Base-by-base conservation (phyloP, 1,140 invertebrate species). In the Psix sp. region DNA sequence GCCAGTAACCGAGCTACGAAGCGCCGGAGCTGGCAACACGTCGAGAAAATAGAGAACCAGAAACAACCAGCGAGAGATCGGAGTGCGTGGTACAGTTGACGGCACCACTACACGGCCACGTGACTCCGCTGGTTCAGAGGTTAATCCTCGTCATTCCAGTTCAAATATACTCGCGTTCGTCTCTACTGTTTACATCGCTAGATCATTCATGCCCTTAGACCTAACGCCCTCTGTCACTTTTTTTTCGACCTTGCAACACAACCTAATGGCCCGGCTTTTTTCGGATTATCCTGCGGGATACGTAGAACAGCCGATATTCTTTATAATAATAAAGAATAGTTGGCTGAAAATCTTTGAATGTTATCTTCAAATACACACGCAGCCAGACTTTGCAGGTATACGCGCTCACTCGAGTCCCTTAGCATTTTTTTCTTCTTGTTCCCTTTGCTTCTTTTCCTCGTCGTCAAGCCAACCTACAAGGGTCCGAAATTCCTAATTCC, bases 401-500 rank as follows among this genome's bases (percentile, higher is more conserved):
- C 73, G 66, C 68, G 40, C 36, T 36, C 26, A 21, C 75, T 57
- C 51, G 35, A 49, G 38, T 72, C 79, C 77, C 76, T 77, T n/a
- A 35, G 31, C 59, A 72, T 77, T 74, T 82, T 78, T 65, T 54
- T 51, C 40, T 39, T 46, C 49, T 36, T 21, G 18, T 48, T 67
- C 71, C 42, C 33, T 68, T 79, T 70, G 71, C 79, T 77, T 71
- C 60, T 54, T 67, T 77, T 70, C 73, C 36, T 63, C 48, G 45
- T 65, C 59, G 68, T 73, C 51, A 73, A 65, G 46, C 51, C 74
- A 62, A 60, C 73, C 76, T 73, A 78, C 75, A 62, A 60, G 76
- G 76, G 67, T 73, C 76, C 71, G 57, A 80, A 80, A 84, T 80
- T 75, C 80, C 79, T 84, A 83, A 80, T 83, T 82, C 72, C 77